phyloP scores from a whole-genome alignment of 1,140 invertebrate species.

The Latrodectus geometricus region DNA sequence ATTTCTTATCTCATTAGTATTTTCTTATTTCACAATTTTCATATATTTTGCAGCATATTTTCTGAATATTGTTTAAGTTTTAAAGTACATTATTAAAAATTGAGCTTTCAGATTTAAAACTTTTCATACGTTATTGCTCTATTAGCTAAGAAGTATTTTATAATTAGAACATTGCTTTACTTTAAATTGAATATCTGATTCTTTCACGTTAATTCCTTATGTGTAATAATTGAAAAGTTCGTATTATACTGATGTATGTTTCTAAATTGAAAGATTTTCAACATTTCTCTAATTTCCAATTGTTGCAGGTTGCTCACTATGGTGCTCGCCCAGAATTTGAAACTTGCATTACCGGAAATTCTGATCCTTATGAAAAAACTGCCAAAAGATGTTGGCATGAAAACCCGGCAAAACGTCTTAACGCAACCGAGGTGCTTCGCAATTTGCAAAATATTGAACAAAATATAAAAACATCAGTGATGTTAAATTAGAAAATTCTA shows the following conservation, averaged over 20 bases:
- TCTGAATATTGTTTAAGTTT: too few species aligned
- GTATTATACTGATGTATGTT: background rate
- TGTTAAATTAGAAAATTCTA: background rate
- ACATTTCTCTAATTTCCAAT: background rate
- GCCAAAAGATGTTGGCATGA: conserved; percentile 25
- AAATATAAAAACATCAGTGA: background rate
- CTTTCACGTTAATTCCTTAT: background rate
- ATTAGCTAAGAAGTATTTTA: too few species aligned
- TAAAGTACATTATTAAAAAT: too few species aligned
- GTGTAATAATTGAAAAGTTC: background rate
- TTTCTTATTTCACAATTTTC: too few species aligned
- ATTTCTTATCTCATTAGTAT: too few species aligned
- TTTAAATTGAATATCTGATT: too few species aligned
- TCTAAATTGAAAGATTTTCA: background rate
- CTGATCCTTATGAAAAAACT: background rate
- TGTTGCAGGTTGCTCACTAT: conserved; percentile 38
- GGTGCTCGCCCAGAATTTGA: conserved; percentile 5
- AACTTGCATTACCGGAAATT: too few species aligned
- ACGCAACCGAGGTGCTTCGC: background rate
- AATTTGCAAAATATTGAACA: conserved; percentile 11
- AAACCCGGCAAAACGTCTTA: background rate
- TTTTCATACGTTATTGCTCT: background rate
- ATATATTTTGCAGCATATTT: too few species aligned
- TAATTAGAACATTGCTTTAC: background rate
- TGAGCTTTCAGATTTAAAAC: background rate